These are phyloP conservation scores for Macroramphosus scolopax DNA, from an alignment of 2,797 vertebrate species.

Conservation along the genomic window DNA sequence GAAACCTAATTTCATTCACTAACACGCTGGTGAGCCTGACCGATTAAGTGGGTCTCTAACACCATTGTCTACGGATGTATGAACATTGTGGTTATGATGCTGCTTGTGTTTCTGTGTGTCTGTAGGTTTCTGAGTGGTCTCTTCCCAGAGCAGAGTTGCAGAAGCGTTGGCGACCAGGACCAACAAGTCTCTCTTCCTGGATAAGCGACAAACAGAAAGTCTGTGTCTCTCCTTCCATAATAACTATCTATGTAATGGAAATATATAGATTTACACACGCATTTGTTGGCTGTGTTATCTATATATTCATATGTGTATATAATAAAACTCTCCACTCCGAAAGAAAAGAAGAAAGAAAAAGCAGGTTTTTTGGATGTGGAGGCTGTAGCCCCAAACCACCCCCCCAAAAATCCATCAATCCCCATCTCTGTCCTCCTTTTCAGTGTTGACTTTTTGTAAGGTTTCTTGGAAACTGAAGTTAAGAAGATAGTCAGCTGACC, in stretches of 20 bases:
- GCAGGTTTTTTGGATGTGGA: slow-evolving; percentile 68
- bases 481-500: slow-evolving; percentile 81
- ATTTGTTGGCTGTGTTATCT: slow-evolving; percentile 76
- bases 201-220: slow-evolving; percentile 67
- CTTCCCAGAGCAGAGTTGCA: slow-evolving; percentile 40
- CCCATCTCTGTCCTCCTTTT: slow-evolving; percentile 46
- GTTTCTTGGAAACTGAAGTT: slow-evolving; percentile 87
- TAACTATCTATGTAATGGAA: slow-evolving; percentile 82
- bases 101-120: slow-evolving; percentile 26
- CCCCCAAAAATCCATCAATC: slow-evolving; percentile 41
- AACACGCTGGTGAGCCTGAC: no score
- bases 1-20: no score
- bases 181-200: slow-evolving; percentile 63
- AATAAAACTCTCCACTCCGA: slow-evolving; percentile 77
- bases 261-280: slow-evolving; percentile 80
- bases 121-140: slow-evolving; percentile 63
- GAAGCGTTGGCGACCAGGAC: slow-evolving; percentile 64
- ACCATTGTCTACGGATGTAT: no score
- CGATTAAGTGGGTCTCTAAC: no score
- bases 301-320: slow-evolving; percentile 85
- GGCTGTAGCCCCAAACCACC: slow-evolving; percentile 72
- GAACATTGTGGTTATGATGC: neutral
- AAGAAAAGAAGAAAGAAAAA: slow-evolving; percentile 67
- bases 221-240: slow-evolving; percentile 79
- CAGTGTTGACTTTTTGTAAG: slow-evolving; percentile 84